Base-by-base conservation (phyloP, 2,888 invertebrate genomes). In the Latheticus oryzae region DNA sequence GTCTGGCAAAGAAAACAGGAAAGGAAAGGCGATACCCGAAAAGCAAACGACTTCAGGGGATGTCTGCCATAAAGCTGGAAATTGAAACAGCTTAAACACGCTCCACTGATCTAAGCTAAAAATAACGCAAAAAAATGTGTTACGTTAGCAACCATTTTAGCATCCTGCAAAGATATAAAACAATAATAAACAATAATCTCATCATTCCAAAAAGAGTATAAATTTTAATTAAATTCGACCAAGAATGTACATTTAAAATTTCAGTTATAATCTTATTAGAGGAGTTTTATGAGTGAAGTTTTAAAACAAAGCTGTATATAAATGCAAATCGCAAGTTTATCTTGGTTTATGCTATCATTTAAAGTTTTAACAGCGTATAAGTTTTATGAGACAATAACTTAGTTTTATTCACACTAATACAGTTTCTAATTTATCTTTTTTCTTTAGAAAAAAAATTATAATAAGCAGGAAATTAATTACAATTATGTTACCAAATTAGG, bases 261-360 rank as follows among this genome's bases (percentile, higher is more conserved):
- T 33, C 19, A 4, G 35, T 35, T 57, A 35, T 33, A 30, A 19
- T 67, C 62, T 66, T 65, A 66, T 66, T 66, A 68, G 65, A 62
- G 58, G 48, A 30, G 60, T 61, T 67, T 69, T 67, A 67, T 60
- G 45, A 58, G 48, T 13, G 32, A 66, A 70, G 67, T 71, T 71
- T 67, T 62, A 71, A 72, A 73, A 72, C 71, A 73, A 71, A 67
- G 65, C 67, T 65, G 63, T 60, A 66, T 69, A 73, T 74, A 74
- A 74, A 74, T 74, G 74, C 74, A 74, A 74, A 74, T 74, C 70
- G 72, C 70, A 67, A 69, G 72, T 72, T 72, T 74, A 73, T 73
- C 73, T 72, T 68, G 68, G 58, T 74, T 75, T 74, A 75, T 73
- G 69, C 62, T 63, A 68, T 67, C 71, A 71, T 72, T 74, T 72